These are phyloP conservation scores for Halichondria panicea DNA, from an alignment of 37 sponge, comb jelly and placozoan genomes.

Conservation along the genomic window DNA sequence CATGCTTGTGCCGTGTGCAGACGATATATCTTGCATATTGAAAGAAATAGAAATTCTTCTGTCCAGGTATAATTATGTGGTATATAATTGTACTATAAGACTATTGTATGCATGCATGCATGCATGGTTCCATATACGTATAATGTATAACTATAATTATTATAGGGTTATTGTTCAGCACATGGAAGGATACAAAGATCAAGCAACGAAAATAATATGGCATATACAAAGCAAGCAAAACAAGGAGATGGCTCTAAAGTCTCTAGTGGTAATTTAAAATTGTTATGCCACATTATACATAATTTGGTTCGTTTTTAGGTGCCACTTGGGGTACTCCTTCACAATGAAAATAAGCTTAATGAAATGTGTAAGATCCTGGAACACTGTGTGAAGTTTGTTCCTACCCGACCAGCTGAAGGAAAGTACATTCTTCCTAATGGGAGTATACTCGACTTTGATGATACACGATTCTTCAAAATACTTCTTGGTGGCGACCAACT, in stretches of 20 bases:
- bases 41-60: neutral
- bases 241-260: slow-evolving; percentile 14
- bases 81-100: too few species aligned
- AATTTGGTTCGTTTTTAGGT: slow-evolving; percentile 10
- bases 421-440: slow-evolving; percentile 6
- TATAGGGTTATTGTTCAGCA: neutral
- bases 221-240: slow-evolving; percentile 29
- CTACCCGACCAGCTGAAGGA: slow-evolving; percentile 4
- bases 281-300: too few species aligned
- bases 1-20: neutral
- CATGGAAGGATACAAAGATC: slow-evolving; percentile 3
- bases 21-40: neutral
- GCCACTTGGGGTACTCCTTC: slow-evolving; percentile 26
- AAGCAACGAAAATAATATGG: slow-evolving; percentile 1
- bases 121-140: neutral
- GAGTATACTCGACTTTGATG: neutral
- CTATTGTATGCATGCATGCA: too few species aligned
- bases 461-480: slow-evolving; percentile 1
- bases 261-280: neutral
- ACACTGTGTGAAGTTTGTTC: slow-evolving; percentile 13
- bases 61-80: too few species aligned
- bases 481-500: slow-evolving; percentile 38
- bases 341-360: slow-evolving; percentile 48
- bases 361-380: slow-evolving; percentile 19
- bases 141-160: neutral